Conservation (phyloP, 2,888 invertebrate species). For the Microctonus hyperodae region DNA sequence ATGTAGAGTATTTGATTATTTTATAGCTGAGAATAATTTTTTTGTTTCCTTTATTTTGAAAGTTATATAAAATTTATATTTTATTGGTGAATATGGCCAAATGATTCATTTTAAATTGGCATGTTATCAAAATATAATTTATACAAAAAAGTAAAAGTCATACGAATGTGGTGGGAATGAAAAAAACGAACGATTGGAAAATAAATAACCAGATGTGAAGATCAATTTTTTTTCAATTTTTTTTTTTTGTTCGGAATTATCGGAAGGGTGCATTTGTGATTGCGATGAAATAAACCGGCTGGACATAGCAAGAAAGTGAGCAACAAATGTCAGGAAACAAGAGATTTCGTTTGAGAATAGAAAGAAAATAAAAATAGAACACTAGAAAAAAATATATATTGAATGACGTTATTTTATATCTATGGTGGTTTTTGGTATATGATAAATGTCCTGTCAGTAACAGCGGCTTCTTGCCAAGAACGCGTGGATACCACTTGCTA, state of each 20-base stretch:
- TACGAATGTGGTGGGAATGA: no score
- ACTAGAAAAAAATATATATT: slow-evolving; percentile 6
- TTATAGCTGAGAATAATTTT: neutral
- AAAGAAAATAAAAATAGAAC: slow-evolving; percentile 14
- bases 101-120: neutral
- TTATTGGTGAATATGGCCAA: neutral
- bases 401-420: neutral
- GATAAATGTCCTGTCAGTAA: slow-evolving; percentile 61
- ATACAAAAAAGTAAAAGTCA: neutral
- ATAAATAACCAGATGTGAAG: no score
- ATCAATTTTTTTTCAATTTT: neutral
- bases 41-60: neutral
- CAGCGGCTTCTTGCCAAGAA: slow-evolving; percentile 62
- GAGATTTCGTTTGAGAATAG: slow-evolving; percentile 1
- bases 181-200: neutral
- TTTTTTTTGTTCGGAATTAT: neutral
- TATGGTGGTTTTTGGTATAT: slow-evolving; percentile 45
- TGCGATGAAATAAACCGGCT: neutral
- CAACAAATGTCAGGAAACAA: no score
- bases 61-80: neutral
- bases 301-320: no score
- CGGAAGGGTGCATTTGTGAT: neutral
- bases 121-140: neutral
- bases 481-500: slow-evolving; percentile 42
- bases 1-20: neutral